Base-by-base conservation (phyloP, 2,888 invertebrate genomes). In the Oscheius onirici region DNA sequence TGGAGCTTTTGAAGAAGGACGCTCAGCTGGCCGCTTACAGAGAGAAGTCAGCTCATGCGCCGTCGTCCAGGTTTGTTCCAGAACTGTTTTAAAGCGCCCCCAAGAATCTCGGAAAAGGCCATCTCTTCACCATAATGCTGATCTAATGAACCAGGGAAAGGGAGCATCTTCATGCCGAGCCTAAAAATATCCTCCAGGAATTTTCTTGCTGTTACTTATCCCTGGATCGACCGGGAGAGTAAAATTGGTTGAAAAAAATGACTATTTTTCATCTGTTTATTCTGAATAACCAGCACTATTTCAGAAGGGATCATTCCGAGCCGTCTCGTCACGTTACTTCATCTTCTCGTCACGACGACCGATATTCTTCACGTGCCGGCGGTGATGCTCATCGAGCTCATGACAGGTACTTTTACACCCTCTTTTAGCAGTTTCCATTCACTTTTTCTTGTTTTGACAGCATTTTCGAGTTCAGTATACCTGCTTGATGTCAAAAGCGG, bases 1-100 rank as follows among this genome's bases (percentile, higher is more conserved):
- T 95, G 65, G 88, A 94, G 24, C 24, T 70, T 1, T 11, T 54
- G 22, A 26, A 52, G 26, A 61, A 70, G 46, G 24, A 52, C 8
- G 51, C 46, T 15, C 61, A 61, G 13, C 20, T 70, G 41, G 70
- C 61, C n/a, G 63, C 54, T 11, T 58, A 58, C 41, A n/a, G n/a
- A n/a, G 24, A 58, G 22, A 55, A 28, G 11, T 24, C 55, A 24
- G 58, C 58, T 22, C 11, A 8, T 24, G 20, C n/a, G 11, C 20
- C 20, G 13, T 17, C 40, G 40, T 58, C 58, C n/a, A 58, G 58
- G 58, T 58, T 58, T 41, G 58, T 58, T 15, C 20, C 20, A 40
- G 8, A 8, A 13, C 20, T 13, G 15, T 20, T 46, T 15, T 11
- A 11, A 17, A 20, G 46, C n/a, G 5, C n/a, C n/a, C n/a, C n/a